These are phyloP conservation scores for Anagyrus pseudococci DNA, from an alignment of 2,888 invertebrate genomes.

Conservation along the genomic window DNA sequence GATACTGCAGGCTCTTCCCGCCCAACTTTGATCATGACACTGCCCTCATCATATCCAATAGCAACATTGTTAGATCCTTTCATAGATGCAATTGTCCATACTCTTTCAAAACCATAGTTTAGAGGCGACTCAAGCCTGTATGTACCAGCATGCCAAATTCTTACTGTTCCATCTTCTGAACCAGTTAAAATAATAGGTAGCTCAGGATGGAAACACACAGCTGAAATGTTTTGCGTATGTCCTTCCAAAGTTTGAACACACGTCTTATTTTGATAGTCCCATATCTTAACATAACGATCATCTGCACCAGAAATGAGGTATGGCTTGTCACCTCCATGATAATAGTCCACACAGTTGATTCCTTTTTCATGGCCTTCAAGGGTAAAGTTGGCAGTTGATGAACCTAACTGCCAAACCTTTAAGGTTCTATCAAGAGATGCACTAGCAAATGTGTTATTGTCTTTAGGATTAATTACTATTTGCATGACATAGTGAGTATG, in stretches of 20 bases:
- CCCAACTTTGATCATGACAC: conserved; percentile 94
- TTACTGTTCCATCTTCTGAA: conserved; percentile 96
- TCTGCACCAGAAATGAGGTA: conserved; percentile 99
- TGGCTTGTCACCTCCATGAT: conserved; percentile 98
- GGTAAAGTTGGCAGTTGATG: conserved; percentile 96
- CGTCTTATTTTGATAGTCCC: conserved; percentile 99
- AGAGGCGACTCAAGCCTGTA: conserved; percentile 95
- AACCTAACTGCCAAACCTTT: conserved; percentile 99
- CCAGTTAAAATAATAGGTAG: conserved; percentile 96
- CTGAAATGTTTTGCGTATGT: conserved; percentile 94
- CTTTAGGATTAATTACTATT: conserved; percentile 98
- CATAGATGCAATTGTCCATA: conserved; percentile 95
- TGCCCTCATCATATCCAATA: conserved; percentile 97
- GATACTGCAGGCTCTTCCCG: conserved; percentile 98
- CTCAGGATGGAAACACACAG: conserved; percentile 98
- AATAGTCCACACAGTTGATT: conserved; percentile 99
- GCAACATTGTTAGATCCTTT: conserved; percentile 96
- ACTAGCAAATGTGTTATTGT: conserved; percentile 99
- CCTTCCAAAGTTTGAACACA: conserved; percentile 98
- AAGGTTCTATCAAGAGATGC: conserved; percentile 98
- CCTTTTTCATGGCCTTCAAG: conserved; percentile 98
- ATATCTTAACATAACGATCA: conserved; percentile 96
- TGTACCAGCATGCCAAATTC: conserved; percentile 99
- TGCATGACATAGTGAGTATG: conserved; percentile 99
- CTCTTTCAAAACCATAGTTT: conserved; percentile 97